phyloP scores from a whole-genome alignment of 1,140 invertebrate species.

The Zaprionus inermis region DNA sequence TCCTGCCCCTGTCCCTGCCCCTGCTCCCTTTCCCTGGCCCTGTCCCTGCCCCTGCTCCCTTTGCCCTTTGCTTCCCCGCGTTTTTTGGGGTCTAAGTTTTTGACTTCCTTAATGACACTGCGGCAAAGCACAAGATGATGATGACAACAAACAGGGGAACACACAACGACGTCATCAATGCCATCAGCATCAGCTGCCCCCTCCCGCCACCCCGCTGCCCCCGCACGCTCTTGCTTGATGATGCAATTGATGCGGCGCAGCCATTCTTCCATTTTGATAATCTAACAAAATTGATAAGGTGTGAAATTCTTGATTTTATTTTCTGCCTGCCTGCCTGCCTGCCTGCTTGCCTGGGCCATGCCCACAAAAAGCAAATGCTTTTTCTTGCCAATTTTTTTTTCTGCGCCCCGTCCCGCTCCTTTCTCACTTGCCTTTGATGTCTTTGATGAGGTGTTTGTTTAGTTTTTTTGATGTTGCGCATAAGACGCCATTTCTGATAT shows the following conservation, averaged over 20 bases:
- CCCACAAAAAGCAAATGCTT: conserved; percentile 59
- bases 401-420: not conserved
- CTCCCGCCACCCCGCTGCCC: not conserved
- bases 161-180: conserved; percentile 45
- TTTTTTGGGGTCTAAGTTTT: conserved; percentile 74
- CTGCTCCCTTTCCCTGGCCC: not conserved
- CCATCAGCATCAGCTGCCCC: conserved; percentile 32
- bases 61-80: conserved; percentile 6
- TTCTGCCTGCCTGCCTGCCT: conserved; percentile 49
- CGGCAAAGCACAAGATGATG: conserved; percentile 47
- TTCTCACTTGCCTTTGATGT: conserved; percentile 65
- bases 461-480: conserved; percentile 72
- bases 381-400: conserved; percentile 46
- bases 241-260: conserved; percentile 63
- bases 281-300: conserved; percentile 82
- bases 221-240: conserved; percentile 37
- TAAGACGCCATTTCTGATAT: conserved; percentile 38
- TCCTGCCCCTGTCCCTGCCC: not conserved
- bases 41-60: not conserved
- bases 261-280: conserved; percentile 70
- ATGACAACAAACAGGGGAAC: conserved; percentile 56
- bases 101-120: conserved; percentile 78
- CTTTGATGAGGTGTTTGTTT: conserved; percentile 77
- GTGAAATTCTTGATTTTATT: conserved; percentile 82
- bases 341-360: too few relatives aligned